Base-by-base conservation (phyloP, 2,113 vertebrate genomes). In the Trichechus manatus region DNA sequence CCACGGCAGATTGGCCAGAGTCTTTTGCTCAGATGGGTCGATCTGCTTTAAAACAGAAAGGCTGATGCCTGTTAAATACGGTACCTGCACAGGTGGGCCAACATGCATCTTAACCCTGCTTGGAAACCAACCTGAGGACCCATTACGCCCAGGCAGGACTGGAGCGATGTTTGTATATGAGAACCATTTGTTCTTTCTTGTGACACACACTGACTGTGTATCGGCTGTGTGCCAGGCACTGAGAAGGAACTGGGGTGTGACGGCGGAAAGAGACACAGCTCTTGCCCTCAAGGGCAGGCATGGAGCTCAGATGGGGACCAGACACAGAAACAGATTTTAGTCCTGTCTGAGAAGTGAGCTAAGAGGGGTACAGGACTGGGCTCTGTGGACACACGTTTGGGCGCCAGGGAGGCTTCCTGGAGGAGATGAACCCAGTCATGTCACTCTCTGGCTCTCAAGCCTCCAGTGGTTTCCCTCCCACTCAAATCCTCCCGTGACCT, bases 11-110 rank as follows among this genome's bases (percentile, higher is more conserved):
- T 99, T 99, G 98, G 99, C 99, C 91, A 99, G 99, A 98, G 99
- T 99, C 99, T 99, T 99, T 99, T 99, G 99, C 98, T 99, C 99
- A 72, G 99, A 99, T 95, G 99, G 99, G 98, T 99, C 99, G 99
- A 99, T 99, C 99, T 99, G 99, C 98, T 98, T 96, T 97, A 98
- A 98, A 98, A 98, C 94, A 98, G 94, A 98, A 98, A 98, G 53
- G 98, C 98, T 98, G 94, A 97, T 97, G 97, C 97, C 97, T 64
- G 96, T 98, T 94, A 97, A 39, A 39, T 82, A 92, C 53, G 93
- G 97, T 90, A 93, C 91, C 96, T 53, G 96, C 33, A 68, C 75
- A 1, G 70, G 77, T 77, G 50, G 39, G 64, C 27, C 19, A 1
- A 29, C 66, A 36, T 29, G 80, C 89, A 39, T 25, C 63, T 79